Conservation (phyloP, 1,140 invertebrate species). For the Leptinotarsa undecemlineata region DNA sequence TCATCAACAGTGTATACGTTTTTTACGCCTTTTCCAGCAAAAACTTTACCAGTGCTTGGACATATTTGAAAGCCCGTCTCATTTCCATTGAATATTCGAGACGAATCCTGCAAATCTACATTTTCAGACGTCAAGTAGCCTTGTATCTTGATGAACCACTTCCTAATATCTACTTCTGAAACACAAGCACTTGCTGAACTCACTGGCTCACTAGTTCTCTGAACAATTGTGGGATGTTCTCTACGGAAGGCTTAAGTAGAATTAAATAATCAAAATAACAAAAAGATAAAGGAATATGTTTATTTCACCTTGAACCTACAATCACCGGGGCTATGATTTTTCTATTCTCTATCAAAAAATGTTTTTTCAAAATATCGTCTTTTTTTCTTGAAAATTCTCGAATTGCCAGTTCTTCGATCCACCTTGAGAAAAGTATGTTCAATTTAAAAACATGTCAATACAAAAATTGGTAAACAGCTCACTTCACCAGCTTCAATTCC, state of each 20-base stretch:
- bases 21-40: constrained; percentile 30
- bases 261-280: not conserved
- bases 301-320: not conserved
- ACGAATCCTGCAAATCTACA: too few species aligned
- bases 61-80: too few species aligned
- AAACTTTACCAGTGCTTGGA: too few species aligned
- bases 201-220: not conserved
- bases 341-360: too few species aligned
- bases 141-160: too few species aligned
- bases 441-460: not conserved
- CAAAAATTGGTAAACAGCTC: not conserved
- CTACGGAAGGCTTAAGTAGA: not conserved
- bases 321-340: not conserved
- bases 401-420: constrained; percentile 30
- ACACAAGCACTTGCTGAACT: too few species aligned
- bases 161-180: too few species aligned
- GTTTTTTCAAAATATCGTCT: constrained; percentile 27
- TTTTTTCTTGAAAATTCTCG: constrained; percentile 30
- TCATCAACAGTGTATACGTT: constrained; percentile 49
- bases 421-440: constrained; percentile 1
- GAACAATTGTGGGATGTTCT: not conserved
- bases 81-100: too few species aligned
- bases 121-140: too few species aligned
- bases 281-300: not conserved
- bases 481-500: not conserved